Evolutionary conservation across 1,140 invertebrate genomes (phyloP).

Genomic region (Temnothorax curvispinosus): DNA sequence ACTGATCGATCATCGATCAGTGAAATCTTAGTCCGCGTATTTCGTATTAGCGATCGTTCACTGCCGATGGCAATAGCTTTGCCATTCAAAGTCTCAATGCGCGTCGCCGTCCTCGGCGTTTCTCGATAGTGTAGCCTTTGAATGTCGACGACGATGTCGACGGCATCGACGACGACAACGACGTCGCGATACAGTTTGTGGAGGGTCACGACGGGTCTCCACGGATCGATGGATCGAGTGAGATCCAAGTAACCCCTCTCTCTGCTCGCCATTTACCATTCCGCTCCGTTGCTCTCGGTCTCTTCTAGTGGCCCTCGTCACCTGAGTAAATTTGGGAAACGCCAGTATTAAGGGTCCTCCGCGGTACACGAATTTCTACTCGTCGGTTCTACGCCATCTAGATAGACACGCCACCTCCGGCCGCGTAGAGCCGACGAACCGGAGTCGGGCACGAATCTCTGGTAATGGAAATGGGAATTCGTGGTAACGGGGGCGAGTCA

Average conservation of each 20-base stretch:
- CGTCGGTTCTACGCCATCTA: constrained; percentile 47
- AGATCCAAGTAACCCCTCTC: constrained; percentile 5
- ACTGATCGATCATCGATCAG: constrained; percentile 23
- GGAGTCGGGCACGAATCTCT: constrained; percentile 20
- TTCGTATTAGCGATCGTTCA: constrained; percentile 2
- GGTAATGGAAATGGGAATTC: constrained; percentile 74
- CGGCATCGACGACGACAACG: background rate
- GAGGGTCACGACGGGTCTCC: constrained; percentile 4
- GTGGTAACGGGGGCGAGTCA: constrained; percentile 62
- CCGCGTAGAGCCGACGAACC: background rate
- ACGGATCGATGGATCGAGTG: constrained; percentile 55
- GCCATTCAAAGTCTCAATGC: constrained; percentile 5
- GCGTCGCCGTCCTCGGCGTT: constrained; percentile 2
- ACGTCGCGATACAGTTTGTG: background rate
- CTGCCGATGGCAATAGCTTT: constrained; percentile 21
- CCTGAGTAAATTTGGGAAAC: constrained; percentile 67
- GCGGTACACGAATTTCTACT: constrained; percentile 72
- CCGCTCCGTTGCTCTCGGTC: background rate
- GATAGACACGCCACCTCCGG: constrained; percentile 40
- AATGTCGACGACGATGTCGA: constrained; percentile 20
- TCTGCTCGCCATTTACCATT: constrained; percentile 7
- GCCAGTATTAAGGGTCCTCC: constrained; percentile 53
- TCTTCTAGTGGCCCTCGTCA: constrained; percentile 18
- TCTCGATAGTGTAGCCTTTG: constrained; percentile 47
- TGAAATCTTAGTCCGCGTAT: background rate